These are phyloP conservation scores for Xestobium rufovillosum DNA, from an alignment of 2,888 invertebrate species.

Conservation along the genomic window DNA sequence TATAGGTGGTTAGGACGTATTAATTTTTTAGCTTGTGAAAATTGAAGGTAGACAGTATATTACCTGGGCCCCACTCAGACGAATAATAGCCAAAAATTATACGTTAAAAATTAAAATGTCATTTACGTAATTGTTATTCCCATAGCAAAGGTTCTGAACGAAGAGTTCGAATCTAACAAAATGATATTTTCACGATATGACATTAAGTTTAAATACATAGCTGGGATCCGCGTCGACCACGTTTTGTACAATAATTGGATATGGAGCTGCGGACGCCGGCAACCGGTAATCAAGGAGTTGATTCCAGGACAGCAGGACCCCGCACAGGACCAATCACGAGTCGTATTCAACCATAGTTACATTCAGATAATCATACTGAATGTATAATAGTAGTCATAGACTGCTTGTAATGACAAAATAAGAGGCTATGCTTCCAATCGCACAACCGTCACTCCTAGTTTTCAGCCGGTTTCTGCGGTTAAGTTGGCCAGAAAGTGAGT, in stretches of 20 bases:
- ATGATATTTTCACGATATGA: slow-evolving; percentile 40
- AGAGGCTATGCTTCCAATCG: slow-evolving; percentile 38
- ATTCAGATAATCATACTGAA: slow-evolving; percentile 31
- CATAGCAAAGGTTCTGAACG: slow-evolving; percentile 26
- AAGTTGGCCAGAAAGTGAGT: slow-evolving; percentile 15
- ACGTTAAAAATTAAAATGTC: slow-evolving; percentile 38
- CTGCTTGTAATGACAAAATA: slow-evolving; percentile 44
- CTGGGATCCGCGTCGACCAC: slow-evolving; percentile 30
- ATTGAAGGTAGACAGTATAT: no score
- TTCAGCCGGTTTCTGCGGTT: neutral
- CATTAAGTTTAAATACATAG: slow-evolving; percentile 37
- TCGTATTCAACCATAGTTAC: slow-evolving; percentile 23
- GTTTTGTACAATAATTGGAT: slow-evolving; percentile 41
- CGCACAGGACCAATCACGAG: slow-evolving; percentile 27
- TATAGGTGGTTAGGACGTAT: no score
- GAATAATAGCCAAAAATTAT: slow-evolving; percentile 25
- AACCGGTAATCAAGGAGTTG: slow-evolving; percentile 12
- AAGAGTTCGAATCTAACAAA: slow-evolving; percentile 31
- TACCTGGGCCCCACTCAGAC: slow-evolving; percentile 3
- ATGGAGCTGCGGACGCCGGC: slow-evolving; percentile 28
- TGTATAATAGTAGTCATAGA: slow-evolving; percentile 43
- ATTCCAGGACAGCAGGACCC: neutral
- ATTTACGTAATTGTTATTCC: slow-evolving; percentile 35
- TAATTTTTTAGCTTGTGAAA: no score
- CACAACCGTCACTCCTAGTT: slow-evolving; percentile 18